Evolutionary conservation across 2,888 invertebrate genomes (phyloP), one percentile per base, ranked within the genome.

Genomic region (Aelia acuminata): DNA sequence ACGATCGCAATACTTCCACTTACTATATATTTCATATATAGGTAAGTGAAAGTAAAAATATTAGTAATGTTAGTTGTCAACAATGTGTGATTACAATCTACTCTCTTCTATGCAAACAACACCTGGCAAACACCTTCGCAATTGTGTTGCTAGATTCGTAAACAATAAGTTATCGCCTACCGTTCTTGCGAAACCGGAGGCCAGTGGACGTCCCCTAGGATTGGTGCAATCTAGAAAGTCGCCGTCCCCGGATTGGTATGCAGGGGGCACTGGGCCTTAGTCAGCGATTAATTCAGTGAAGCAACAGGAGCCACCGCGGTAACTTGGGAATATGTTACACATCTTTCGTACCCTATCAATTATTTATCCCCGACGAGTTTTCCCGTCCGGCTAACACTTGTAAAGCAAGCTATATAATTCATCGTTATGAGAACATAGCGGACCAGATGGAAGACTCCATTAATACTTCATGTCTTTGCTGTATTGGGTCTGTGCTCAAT

Each of bases 201-300:
- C 22, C 22, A 47, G 80, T 80, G 43, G 80, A 47, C 43, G 43
- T 80, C 80, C 43, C 39, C 39, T 43, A n/a, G 80, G 43, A 43
- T 43, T 80, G 80, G 80, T 43, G 80, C 80, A 80, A 80, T 80
- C 80, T 22, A 43, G 80, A 80, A 80, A 80, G 80, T 80, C 80
- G 43, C 43, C 22, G 43, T 11, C 1, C 0, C 5, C 22, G n/a
- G 43, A 80, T 80, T 80, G 80, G 80, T 80, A 80, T 80, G 22
- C 80, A 80, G 80, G 11, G 80, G 43, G 43, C 22, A 80, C 43
- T 43, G 80, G 80, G 80, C 80, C n/a, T 80, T 80, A 47, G 80
- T 80, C 80, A 80, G 43, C 80, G 43, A 80, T 80, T 80, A 80
- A 80, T 80, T 80, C 80, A 80, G 80, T 80, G 80, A 80, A 80